Base-by-base conservation (phyloP, 2,797 vertebrate species). In the Phylloscopus collybita region DNA sequence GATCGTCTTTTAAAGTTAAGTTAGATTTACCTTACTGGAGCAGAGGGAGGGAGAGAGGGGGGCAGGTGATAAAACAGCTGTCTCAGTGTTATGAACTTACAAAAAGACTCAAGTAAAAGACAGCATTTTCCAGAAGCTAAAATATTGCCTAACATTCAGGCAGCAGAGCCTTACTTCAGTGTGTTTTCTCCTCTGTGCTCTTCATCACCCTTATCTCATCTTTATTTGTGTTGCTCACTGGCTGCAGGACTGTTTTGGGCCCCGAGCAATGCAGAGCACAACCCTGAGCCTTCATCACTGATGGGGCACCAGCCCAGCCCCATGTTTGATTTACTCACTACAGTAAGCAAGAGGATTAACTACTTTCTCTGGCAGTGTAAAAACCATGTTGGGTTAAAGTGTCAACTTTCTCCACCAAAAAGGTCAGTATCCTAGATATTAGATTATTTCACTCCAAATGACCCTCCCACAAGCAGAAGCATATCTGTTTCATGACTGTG, bases 391-490 rank as follows among this genome's bases (percentile, higher is more conserved):
- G 9, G 1, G 17, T 40, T 67, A 80, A 85, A n/a, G 44, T 12
- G 42, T 36, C 50, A 69, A 2, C 21, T 66, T 70, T 84, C 53
- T 71, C 66, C 22, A 49, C 5, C 7, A 74, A 44, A 60, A 70
- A 71, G 51, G 6, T 21, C 18, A 49, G 6, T 30, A 16, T 62
- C 26, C n/a, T 34, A 53, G 13, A 4, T 21, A 40, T 5, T 47
- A 34, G 2, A 0, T 51, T 42, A 21, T 59, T 54, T 40, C 34
- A 30, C 8, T 32, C 29, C 0, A 1, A 59, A 29, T 26, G 5
- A 42, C 20, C 5, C 7, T 72, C 22, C 32, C n/a, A 8, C 4
- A 76, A 26, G 16, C 7, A 51, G 80, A 67, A 69, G 20, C 5
- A 75, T 19, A 50, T 26, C 16, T n/a, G 5, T 56, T 30, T 80